A percentile compares a stretch with the other conserved stretches of the same genome.
These are phyloP conservation scores for Drosophila pseudotalamancana DNA, from an alignment of 2,888 invertebrate genomes.

Conservation along the genomic window DNA sequence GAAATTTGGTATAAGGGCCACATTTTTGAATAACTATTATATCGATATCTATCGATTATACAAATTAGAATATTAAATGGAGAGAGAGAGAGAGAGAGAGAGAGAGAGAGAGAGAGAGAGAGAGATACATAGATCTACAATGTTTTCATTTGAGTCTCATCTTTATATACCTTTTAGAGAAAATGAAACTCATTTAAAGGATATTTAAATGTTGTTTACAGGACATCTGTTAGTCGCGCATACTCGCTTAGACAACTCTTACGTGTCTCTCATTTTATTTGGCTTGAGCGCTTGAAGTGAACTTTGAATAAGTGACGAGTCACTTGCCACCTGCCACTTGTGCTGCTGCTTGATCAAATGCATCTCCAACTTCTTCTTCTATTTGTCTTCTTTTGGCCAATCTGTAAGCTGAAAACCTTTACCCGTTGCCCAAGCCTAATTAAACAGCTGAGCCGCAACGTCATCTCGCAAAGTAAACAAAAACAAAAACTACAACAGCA, in stretches of 20 bases:
- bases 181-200: no score
- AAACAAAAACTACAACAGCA: not conserved
- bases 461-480: constrained; percentile 13
- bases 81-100: no score
- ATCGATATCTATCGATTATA: not conserved
- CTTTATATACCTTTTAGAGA: no score
- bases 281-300: not conserved
- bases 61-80: no score
- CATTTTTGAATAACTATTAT: not conserved
- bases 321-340: constrained; percentile 21
- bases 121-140: no score
- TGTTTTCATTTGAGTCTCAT: no score
- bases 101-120: no score
- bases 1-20: no score
- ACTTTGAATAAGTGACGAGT: constrained; percentile 21
- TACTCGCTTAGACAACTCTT: not conserved
- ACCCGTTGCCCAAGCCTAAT: constrained; percentile 16
- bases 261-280: not conserved
- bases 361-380: not conserved
- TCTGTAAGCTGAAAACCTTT: constrained; percentile 4
- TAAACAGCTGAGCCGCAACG: constrained; percentile 6
- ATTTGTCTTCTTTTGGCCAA: constrained; percentile 2
- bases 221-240: not conserved
- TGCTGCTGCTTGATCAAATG: not conserved
- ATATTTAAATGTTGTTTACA: not conserved